Evolutionary conservation across 2,797 vertebrate species (phyloP).

Genomic region (Galaxias olidus): DNA sequence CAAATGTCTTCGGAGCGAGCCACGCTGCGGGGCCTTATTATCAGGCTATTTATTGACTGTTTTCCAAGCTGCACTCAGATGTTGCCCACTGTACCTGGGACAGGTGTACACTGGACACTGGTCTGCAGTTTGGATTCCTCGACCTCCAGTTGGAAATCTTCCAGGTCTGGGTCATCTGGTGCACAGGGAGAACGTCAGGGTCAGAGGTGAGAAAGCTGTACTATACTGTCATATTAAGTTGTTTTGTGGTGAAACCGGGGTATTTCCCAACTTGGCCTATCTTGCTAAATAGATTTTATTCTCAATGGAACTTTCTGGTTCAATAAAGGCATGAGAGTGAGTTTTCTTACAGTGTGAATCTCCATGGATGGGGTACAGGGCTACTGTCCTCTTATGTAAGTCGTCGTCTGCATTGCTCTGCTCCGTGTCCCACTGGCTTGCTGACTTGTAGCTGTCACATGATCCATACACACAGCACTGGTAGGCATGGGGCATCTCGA

Average conservation of each 20-base stretch:
- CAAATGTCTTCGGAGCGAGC: no score
- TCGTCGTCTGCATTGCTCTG: constrained; percentile 81
- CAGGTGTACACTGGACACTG: constrained; percentile 88
- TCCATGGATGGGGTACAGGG: constrained; percentile 79
- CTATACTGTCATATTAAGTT: no score
- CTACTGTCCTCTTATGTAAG: constrained; percentile 78
- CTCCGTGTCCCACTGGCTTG: constrained; percentile 80
- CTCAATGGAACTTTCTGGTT: no score
- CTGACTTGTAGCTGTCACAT: constrained; percentile 81
- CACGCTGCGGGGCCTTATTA: no score
- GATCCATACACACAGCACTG: constrained; percentile 92
- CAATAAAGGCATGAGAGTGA: background rate
- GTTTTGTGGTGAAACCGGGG: constrained; percentile 3
- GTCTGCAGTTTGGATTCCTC: constrained; percentile 88
- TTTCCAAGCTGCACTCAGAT: background rate
- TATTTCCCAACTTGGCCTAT: no score
- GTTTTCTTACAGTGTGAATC: constrained; percentile 85
- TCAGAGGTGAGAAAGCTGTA: constrained; percentile 3
- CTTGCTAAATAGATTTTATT: no score
- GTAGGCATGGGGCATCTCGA: constrained; percentile 94
- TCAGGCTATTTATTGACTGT: no score
- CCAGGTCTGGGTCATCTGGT: constrained; percentile 89
- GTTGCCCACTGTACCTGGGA: constrained; percentile 77
- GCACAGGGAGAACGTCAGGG: constrained; percentile 14
- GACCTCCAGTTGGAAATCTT: constrained; percentile 87